phyloP scores from a whole-genome alignment of 2,113 vertebrate genomes.

The Propithecus coquereli region DNA sequence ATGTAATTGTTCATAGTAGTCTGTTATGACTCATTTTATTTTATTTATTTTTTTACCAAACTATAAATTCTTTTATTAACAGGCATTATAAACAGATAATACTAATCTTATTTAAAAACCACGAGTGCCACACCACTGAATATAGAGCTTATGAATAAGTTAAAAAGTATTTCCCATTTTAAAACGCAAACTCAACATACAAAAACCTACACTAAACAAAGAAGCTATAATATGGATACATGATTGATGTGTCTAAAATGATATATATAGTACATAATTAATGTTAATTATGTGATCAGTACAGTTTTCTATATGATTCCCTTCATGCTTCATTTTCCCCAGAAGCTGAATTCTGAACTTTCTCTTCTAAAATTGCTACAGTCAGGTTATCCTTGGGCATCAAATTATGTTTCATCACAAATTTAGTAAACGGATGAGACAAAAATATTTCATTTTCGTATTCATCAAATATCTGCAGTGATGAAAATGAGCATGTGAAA shows the following conservation, averaged over 20 bases:
- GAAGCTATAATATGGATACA: conserved; percentile 81
- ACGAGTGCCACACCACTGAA: conserved; percentile 84
- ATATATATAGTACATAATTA: conserved; percentile 85
- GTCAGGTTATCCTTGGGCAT: conserved; percentile 99
- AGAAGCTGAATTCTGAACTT: conserved; percentile 93
- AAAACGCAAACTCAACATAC: conserved; percentile 86
- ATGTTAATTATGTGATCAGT: conserved; percentile 75
- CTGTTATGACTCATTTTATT: background rate
- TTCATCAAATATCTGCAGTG: conserved; percentile 99
- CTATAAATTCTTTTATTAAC: conserved; percentile 89
- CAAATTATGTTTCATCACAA: conserved; percentile 99
- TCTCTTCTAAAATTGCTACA: conserved; percentile 98
- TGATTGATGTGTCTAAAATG: conserved; percentile 87
- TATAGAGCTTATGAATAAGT: conserved; percentile 93
- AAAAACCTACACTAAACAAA: conserved; percentile 84
- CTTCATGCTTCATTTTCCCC: conserved; percentile 96
- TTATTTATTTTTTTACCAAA: conserved; percentile 81
- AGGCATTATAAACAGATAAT: conserved; percentile 87
- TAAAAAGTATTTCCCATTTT: conserved; percentile 87
- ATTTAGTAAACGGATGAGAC: conserved; percentile 98
- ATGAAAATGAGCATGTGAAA: conserved; percentile 98
- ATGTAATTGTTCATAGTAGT: background rate
- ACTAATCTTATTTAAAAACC: conserved; percentile 88
- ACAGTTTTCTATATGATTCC: conserved; percentile 70
- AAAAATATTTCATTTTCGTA: conserved; percentile 99